Conservation (phyloP, 2,797 vertebrate genomes). For the Kryptopterus vitreolus region DNA sequence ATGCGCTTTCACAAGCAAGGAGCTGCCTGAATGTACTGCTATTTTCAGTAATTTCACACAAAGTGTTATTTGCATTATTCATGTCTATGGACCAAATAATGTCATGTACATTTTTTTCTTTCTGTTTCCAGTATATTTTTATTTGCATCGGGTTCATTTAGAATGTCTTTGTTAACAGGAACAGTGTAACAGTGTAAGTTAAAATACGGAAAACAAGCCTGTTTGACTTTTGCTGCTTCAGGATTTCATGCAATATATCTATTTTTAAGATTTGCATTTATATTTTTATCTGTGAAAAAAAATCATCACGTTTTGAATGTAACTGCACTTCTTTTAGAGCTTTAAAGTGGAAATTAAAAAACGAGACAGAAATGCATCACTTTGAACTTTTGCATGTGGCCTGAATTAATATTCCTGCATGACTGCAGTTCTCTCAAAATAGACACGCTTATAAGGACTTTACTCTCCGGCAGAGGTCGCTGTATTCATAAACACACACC, state of each 20-base stretch:
- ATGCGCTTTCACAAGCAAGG: constrained; percentile 72
- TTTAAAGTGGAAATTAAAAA: constrained; percentile 52
- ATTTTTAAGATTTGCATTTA: constrained; percentile 53
- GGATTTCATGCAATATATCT: constrained; percentile 55
- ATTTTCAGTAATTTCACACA: constrained; percentile 62
- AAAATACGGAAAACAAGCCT: constrained; percentile 41
- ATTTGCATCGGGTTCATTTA: constrained; percentile 57
- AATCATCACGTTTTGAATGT: constrained; percentile 53
- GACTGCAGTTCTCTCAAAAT: constrained; percentile 25
- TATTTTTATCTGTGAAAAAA: constrained; percentile 56
- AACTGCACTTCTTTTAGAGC: constrained; percentile 56
- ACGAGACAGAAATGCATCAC: constrained; percentile 36
- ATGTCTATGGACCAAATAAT: constrained; percentile 74
- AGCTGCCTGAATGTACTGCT: constrained; percentile 77
- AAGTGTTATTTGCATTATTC: constrained; percentile 61
- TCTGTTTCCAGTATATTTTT: constrained; percentile 46
- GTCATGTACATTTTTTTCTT: constrained; percentile 55
- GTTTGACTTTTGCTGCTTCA: constrained; percentile 53
- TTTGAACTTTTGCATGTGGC: constrained; percentile 39
- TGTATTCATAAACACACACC: not conserved
- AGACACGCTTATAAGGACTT: not conserved
- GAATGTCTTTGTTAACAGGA: constrained; percentile 68
- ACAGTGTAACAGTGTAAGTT: constrained; percentile 31
- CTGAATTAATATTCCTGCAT: constrained; percentile 32
- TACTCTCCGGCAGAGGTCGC: constrained; percentile 39